A percentile compares a stretch with the other conserved stretches of the same genome.
These are phyloP conservation scores for Pristionchus mayeri DNA, from an alignment of 2,888 invertebrate species.

Conservation along the genomic window DNA sequence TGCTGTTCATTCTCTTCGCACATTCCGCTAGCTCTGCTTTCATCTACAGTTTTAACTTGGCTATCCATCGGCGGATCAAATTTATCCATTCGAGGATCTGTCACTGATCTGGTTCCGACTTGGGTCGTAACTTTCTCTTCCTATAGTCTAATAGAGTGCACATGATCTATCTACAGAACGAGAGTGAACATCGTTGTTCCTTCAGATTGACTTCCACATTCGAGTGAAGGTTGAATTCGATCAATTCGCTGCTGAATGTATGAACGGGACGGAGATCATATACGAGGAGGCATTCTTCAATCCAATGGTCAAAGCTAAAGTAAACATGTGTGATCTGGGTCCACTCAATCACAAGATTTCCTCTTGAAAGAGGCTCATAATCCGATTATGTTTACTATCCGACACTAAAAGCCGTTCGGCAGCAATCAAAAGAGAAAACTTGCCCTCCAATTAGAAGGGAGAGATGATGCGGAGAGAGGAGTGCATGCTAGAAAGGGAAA, in stretches of 20 bases:
- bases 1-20: no score
- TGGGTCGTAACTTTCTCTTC: background rate
- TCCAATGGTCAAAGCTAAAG: background rate
- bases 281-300: slow-evolving; percentile 39
- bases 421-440: background rate
- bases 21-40: no score
- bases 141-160: background rate
- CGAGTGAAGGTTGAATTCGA: background rate
- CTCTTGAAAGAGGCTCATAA: no score
- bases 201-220: background rate
- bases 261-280: background rate
- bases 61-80: no score
- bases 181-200: background rate
- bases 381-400: no score
- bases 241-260: background rate
- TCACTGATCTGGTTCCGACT: background rate
- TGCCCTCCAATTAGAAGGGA: no score
- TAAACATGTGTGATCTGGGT: no score
- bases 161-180: background rate
- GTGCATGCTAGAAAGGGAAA: background rate
- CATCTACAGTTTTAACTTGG: no score
- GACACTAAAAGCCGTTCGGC: background rate
- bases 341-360: no score
- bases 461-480: background rate
- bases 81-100: no score